Evolutionary conservation across 2,797 vertebrate genomes (phyloP).

Genomic region (Characodon lateralis): DNA sequence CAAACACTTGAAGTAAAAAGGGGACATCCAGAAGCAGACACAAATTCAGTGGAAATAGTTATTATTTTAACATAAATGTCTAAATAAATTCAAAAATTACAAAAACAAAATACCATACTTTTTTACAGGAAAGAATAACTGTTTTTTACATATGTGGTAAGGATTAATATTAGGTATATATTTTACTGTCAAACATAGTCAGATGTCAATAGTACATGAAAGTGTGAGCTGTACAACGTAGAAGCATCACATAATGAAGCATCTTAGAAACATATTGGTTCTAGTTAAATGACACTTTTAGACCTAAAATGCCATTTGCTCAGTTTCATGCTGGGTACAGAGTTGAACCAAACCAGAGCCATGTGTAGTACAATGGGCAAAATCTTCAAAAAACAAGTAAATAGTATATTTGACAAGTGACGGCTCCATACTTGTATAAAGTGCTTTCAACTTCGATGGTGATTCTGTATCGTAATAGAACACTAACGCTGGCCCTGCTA

Average conservation of each 20-base stretch:
- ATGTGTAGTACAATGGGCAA: background rate
- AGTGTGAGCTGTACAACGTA: background rate
- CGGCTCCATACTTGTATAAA: background rate
- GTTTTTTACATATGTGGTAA: background rate
- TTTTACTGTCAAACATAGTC: background rate
- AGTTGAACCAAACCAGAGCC: background rate
- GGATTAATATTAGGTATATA: background rate
- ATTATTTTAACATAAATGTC: background rate
- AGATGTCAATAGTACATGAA: background rate
- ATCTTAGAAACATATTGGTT: background rate
- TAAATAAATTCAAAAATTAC: background rate
- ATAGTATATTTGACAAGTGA: background rate
- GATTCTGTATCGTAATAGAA: background rate
- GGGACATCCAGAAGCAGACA: background rate
- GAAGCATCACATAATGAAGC: no score
- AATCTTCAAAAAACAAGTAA: background rate
- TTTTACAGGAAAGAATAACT: background rate
- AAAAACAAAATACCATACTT: background rate
- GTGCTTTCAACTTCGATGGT: background rate
- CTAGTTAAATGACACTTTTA: background rate
- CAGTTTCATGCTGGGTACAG: background rate
- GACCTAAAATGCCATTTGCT: background rate
- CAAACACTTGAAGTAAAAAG: background rate
- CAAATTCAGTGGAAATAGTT: background rate
- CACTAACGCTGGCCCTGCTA: background rate